Conservation (phyloP, 1,140 invertebrate species). For the Euwallacea similis region DNA sequence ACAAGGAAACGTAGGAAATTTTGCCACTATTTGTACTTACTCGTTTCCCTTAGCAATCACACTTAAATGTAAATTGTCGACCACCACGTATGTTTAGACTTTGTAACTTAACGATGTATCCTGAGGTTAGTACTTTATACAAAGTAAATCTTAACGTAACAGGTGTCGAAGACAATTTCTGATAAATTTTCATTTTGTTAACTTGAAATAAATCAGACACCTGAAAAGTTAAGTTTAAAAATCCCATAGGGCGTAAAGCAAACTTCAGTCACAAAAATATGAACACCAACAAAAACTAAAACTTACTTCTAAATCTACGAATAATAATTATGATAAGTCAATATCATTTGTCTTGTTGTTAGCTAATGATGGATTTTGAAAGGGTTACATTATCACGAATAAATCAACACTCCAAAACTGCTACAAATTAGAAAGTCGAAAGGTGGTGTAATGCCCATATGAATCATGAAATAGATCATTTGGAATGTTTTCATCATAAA, state of each 20-base stretch:
- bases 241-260: neutral
- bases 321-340: too few species aligned
- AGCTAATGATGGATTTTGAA: neutral
- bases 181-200: too few species aligned
- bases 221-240: neutral
- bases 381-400: neutral
- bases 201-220: neutral
- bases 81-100: neutral
- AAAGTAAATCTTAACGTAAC: neutral
- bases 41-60: constrained; percentile 5
- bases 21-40: constrained; percentile 1
- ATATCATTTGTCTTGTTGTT: neutral
- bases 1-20: neutral
- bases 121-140: constrained; percentile 5
- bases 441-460: constrained; percentile 25
- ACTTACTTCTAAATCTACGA: too few species aligned
- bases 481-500: neutral
- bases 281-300: neutral
- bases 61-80: constrained; percentile 1
- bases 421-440: too few species aligned
- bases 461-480: constrained; percentile 11
- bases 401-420: neutral
- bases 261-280: constrained; percentile 6
- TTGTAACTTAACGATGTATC: neutral
- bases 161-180: neutral